Evolutionary conservation across 2,888 invertebrate species (phyloP).

Genomic region (Quadroppia sp.): DNA sequence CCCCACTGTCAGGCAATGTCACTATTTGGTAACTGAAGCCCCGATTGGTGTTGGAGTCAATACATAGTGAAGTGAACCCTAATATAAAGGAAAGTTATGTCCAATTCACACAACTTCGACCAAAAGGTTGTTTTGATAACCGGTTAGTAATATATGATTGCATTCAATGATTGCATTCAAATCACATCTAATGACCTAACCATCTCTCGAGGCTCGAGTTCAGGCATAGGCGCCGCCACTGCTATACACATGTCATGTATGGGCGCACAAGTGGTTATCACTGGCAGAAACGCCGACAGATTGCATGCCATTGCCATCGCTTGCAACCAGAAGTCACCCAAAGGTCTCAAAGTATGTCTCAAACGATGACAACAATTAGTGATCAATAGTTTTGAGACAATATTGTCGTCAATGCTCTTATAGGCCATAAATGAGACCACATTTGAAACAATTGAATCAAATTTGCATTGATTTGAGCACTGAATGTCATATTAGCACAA

Average conservation of each 20-base stretch:
- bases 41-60: too few relatives aligned
- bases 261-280: slow-evolving; percentile 25
- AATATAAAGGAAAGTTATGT: background rate
- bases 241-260: slow-evolving; percentile 12
- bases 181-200: background rate
- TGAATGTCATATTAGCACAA: slow-evolving; percentile 5
- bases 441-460: background rate
- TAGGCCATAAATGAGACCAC: background rate
- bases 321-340: slow-evolving; percentile 4
- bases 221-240: slow-evolving; percentile 29
- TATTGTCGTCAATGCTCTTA: too few relatives aligned
- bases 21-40: too few relatives aligned
- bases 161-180: background rate
- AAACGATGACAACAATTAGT: background rate
- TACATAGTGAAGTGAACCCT: too few relatives aligned
- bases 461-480: background rate
- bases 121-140: background rate
- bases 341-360: slow-evolving; percentile 7
- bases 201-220: slow-evolving; percentile 4
- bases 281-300: slow-evolving; percentile 28
- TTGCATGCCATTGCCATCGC: slow-evolving; percentile 2
- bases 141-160: background rate
- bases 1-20: too few relatives aligned
- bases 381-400: background rate
- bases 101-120: background rate